These are phyloP conservation scores for Choloepus hoffmanni DNA, from an alignment of 2,113 vertebrate genomes.

Conservation along the genomic window DNA sequence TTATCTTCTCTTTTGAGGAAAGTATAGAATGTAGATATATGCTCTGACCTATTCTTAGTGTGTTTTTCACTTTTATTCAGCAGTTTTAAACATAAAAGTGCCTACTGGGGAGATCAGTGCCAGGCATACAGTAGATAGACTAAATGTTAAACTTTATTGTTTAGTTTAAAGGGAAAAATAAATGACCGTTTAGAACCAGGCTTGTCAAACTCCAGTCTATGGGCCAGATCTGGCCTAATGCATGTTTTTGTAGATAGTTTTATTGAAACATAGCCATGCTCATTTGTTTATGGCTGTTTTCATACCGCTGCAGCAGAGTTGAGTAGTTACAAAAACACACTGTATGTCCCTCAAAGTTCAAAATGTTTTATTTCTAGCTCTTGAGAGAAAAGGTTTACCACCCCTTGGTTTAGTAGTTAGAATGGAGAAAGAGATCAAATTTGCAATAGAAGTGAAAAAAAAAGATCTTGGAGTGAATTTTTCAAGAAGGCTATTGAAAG, in stretches of 20 bases:
- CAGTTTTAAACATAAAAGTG: neutral
- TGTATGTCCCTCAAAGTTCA: neutral
- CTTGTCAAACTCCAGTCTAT: neutral
- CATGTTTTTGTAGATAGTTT: neutral
- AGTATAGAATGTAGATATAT: neutral
- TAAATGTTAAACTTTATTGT: neutral
- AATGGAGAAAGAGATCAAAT: neutral
- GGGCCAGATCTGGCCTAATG: neutral
- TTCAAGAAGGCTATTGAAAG: neutral
- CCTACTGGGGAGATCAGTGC: neutral
- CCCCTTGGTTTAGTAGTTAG: neutral
- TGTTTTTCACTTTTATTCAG: neutral
- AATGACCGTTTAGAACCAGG: neutral
- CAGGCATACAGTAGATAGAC: neutral
- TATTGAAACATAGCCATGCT: neutral
- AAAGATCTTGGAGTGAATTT: neutral
- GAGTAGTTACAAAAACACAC: neutral
- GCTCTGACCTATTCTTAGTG: neutral
- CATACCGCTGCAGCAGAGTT: neutral
- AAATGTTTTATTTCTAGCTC: neutral
- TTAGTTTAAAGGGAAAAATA: neutral
- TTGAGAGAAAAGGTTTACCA: neutral
- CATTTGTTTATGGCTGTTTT: neutral
- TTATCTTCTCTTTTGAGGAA: neutral
- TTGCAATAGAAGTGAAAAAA: neutral